Evolutionary conservation across 2,113 vertebrate species (phyloP).

Genomic region (Tupaia tana): DNA sequence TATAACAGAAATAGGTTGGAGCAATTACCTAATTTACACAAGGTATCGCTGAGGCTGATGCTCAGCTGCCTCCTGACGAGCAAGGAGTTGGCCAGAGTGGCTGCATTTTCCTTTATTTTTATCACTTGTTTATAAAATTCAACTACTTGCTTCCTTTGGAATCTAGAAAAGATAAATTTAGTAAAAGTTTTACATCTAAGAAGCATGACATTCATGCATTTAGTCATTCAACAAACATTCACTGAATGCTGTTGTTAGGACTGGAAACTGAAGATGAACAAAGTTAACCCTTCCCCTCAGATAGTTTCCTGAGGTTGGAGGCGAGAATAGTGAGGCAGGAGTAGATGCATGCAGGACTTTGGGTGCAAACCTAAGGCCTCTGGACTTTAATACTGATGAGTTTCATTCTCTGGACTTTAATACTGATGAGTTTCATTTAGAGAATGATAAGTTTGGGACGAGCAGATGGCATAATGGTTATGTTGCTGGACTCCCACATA

Average conservation of each 20-base stretch:
- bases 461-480: too few species aligned
- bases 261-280: neutral
- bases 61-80: conserved; percentile 58
- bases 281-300: neutral
- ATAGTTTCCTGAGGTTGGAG: neutral
- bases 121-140: conserved; percentile 77
- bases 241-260: neutral
- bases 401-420: neutral
- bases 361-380: neutral
- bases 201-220: neutral
- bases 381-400: neutral
- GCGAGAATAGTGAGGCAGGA: neutral
- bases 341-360: neutral
- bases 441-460: neutral
- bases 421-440: neutral
- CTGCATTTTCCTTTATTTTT: conserved; percentile 71
- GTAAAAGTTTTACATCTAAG: neutral
- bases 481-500: too few species aligned
- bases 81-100: neutral
- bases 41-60: conserved; percentile 65
- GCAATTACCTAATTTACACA: conserved; percentile 79
- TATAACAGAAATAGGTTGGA: neutral
- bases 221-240: neutral
- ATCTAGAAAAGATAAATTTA: conserved; percentile 68
- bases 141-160: conserved; percentile 62